Conservation (phyloP, 2,113 vertebrate genomes). For the Zapornia atra region DNA sequence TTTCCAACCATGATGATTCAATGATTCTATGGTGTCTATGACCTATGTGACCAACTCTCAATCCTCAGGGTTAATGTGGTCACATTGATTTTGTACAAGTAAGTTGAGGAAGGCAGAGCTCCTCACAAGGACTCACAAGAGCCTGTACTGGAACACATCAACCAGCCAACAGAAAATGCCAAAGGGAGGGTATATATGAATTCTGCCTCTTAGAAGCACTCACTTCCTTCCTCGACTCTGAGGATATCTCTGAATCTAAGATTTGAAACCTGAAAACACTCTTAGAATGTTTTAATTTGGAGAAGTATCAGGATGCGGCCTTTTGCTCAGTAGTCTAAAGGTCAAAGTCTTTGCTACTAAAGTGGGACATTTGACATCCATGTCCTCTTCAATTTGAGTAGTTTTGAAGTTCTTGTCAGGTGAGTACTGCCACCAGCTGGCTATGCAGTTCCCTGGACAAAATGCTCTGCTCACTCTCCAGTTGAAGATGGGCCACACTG, state of each 20-base stretch:
- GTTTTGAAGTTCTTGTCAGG: not conserved
- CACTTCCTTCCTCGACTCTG: not conserved
- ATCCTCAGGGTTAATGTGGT: not conserved
- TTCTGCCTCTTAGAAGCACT: not conserved
- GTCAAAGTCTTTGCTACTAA: not conserved
- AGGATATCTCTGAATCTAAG: not conserved
- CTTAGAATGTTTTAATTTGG: not conserved
- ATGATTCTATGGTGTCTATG: not conserved
- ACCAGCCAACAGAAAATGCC: not conserved
- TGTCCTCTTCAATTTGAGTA: not conserved
- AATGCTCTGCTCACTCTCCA: not conserved
- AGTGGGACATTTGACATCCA: not conserved
- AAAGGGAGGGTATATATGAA: not conserved
- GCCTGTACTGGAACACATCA: not conserved
- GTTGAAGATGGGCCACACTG: not conserved
- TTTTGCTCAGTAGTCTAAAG: not conserved
- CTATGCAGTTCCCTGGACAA: not conserved
- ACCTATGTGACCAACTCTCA: not conserved
- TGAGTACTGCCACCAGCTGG: not conserved
- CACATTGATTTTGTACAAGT: not conserved
- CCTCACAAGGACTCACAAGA: not conserved
- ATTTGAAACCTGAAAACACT: not conserved
- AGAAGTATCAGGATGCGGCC: not conserved
- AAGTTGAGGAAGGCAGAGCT: not conserved
- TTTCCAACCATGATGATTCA: too few species aligned